These are phyloP conservation scores for Caenorhabditis sp. DNA, from an alignment of 2,888 invertebrate genomes.

Conservation along the genomic window DNA sequence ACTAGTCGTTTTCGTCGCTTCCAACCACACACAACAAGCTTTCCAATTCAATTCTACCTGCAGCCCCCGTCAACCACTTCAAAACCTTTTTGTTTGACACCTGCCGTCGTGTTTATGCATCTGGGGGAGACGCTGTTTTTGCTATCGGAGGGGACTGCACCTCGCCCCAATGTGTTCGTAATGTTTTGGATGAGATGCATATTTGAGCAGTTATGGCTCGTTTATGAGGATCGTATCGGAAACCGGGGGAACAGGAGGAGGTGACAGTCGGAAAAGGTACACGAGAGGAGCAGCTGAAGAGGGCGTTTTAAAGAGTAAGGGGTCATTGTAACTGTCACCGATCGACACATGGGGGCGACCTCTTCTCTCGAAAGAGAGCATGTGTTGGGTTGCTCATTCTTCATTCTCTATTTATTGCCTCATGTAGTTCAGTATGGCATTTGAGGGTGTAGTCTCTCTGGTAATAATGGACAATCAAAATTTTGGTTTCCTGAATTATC, in stretches of 20 bases:
- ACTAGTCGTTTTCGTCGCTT: conserved; percentile 30
- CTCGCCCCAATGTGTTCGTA: conserved; percentile 27
- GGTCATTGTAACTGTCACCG: conserved; percentile 6
- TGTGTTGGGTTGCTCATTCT: neutral
- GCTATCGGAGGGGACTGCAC: conserved; percentile 28
- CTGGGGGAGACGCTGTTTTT: conserved; percentile 39
- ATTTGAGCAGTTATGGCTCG: conserved; percentile 1
- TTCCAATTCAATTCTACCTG: conserved; percentile 52
- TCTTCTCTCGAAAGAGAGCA: neutral
- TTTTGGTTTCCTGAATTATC: too few relatives aligned
- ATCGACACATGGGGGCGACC: neutral
- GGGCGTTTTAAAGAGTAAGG: neutral
- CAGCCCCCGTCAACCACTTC: conserved; percentile 44
- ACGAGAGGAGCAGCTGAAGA: neutral
- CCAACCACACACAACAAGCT: conserved; percentile 16
- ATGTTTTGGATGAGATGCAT: conserved; percentile 15
- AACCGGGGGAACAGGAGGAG: neutral
- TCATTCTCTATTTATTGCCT: too few relatives aligned
- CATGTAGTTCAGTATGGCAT: too few relatives aligned
- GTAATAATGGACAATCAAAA: too few relatives aligned
- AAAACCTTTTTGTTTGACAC: conserved; percentile 50
- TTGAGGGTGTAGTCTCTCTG: too few relatives aligned
- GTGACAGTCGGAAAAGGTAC: neutral
- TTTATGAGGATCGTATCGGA: neutral
- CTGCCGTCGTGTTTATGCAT: conserved; percentile 49